These are phyloP conservation scores for Seira sanloemensis DNA, from an alignment of 2,888 invertebrate genomes.

Conservation along the genomic window DNA sequence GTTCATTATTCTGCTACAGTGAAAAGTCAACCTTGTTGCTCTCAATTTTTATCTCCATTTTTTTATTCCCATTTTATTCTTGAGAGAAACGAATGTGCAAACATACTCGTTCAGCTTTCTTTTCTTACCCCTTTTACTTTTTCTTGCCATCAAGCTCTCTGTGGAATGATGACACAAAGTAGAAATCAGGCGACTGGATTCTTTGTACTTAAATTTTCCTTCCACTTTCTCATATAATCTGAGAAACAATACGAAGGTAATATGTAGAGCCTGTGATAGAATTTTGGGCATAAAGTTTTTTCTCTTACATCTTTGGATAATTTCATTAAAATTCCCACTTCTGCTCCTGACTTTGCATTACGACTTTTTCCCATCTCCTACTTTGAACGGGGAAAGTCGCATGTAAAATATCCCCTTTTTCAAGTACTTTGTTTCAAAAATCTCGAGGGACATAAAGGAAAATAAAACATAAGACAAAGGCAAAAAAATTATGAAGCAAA, in stretches of 20 bases:
- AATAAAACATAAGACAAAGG: not conserved
- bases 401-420: not conserved
- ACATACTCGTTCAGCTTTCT: not conserved
- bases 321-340: conserved; percentile 64
- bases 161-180: not conserved
- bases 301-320: conserved; percentile 60
- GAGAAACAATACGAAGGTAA: too few species aligned
- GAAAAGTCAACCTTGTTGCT: conserved; percentile 41
- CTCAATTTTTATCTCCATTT: conserved; percentile 37
- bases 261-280: too few species aligned
- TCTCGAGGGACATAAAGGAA: not conserved
- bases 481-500: not conserved
- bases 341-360: conserved; percentile 25
- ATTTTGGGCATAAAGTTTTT: conserved; percentile 47
- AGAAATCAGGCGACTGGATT: too few species aligned
- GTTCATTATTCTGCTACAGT: conserved; percentile 17
- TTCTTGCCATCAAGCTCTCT: not conserved
- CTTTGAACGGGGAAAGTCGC: not conserved
- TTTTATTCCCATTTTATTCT: not conserved
- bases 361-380: not conserved
- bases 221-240: too few species aligned
- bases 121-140: conserved; percentile 10
- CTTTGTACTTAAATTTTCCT: too few species aligned
- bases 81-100: not conserved
- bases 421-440: not conserved